A percentile compares a stretch with the other conserved stretches of the same genome.
phyloP scores from a whole-genome alignment of 2,113 vertebrate species.

The Otocyon megalotis region DNA sequence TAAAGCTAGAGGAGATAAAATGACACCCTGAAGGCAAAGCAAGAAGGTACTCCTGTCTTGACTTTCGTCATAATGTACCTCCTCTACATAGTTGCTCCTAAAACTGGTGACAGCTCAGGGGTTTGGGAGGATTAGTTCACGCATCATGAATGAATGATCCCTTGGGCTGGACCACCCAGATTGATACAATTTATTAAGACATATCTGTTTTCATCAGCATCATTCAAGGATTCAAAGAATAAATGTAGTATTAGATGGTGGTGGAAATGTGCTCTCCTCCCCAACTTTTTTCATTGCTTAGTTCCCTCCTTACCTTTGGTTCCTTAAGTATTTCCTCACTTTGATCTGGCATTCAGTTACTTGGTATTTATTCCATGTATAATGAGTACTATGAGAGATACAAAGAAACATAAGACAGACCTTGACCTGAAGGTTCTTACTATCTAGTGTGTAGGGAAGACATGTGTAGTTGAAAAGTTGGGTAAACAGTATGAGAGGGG shows the following conservation, averaged over 20 bases:
- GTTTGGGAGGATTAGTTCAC: background rate
- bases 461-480: background rate
- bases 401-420: background rate
- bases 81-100: background rate
- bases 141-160: background rate
- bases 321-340: conserved; percentile 3
- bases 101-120: background rate
- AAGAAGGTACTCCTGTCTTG: background rate
- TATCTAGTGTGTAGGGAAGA: background rate
- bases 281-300: background rate
- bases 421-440: background rate
- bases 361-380: background rate
- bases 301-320: background rate
- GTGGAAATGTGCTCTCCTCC: background rate
- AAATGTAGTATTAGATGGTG: background rate
- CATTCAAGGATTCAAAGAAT: background rate
- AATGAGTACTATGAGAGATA: background rate
- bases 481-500: background rate
- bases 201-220: background rate
- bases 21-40: background rate
- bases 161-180: background rate
- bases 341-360: background rate
- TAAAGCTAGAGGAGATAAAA: background rate
- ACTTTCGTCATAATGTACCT: background rate
- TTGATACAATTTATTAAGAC: background rate